Percentiles rank a stretch among this genome's conserved stretches.
Conservation (phyloP, 2,113 vertebrate genomes). For the Calyptomena viridis region DNA sequence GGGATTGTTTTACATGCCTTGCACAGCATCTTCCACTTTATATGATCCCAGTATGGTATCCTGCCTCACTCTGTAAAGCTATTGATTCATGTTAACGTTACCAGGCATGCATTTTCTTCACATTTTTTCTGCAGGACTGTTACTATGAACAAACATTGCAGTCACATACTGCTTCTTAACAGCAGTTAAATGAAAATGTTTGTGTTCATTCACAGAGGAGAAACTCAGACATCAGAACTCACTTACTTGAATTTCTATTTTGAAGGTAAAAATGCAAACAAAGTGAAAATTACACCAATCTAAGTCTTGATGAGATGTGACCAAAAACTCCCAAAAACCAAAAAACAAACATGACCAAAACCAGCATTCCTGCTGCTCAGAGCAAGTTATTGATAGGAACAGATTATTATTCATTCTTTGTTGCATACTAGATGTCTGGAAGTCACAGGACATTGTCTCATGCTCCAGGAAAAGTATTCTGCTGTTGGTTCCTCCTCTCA, state of each 20-base stretch:
- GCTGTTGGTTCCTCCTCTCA: background rate
- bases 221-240: background rate
- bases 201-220: background rate
- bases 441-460: background rate
- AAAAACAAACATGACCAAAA: background rate
- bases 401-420: background rate
- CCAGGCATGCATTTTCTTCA: background rate
- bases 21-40: background rate
- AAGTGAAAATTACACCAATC: background rate
- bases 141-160: accelerated
- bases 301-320: background rate
- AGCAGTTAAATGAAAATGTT: background rate
- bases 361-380: background rate
- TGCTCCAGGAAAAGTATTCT: background rate
- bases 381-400: background rate
- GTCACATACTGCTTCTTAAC: background rate
- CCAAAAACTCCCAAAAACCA: background rate
- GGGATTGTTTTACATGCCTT: background rate
- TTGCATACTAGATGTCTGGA: background rate
- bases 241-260: background rate
- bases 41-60: background rate
- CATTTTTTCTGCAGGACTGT: background rate
- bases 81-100: background rate
- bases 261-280: background rate
- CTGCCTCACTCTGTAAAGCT: background rate